Conservation (phyloP, 2,888 invertebrate genomes). For the Strigamia crassipes region DNA sequence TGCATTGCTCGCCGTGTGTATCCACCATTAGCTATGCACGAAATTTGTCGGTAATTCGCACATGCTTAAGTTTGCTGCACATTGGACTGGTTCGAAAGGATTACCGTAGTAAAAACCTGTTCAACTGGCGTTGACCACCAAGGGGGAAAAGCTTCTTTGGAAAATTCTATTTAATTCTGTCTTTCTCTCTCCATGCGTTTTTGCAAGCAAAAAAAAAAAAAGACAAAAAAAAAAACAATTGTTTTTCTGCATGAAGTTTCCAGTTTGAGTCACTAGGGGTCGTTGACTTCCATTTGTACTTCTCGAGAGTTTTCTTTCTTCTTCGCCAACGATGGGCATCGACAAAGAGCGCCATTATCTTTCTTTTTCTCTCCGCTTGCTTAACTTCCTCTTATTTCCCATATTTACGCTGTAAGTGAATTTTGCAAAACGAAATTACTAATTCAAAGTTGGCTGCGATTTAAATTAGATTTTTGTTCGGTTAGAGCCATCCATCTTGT, state of each 20-base stretch:
- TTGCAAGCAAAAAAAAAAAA: too few relatives aligned
- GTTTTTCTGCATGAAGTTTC: background rate
- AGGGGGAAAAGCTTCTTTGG: background rate
- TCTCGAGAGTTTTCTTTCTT: conserved; percentile 15
- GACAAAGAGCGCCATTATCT: background rate
- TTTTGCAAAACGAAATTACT: background rate
- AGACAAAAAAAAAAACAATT: background rate
- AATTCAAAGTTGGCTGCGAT: background rate
- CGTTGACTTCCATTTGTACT: conserved; percentile 1
- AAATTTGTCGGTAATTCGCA: too few relatives aligned
- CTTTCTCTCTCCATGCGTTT: too few relatives aligned
- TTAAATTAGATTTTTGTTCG: background rate
- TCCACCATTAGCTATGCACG: too few relatives aligned
- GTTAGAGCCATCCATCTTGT: conserved; percentile 25
- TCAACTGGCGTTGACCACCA: too few relatives aligned
- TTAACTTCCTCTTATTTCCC: background rate
- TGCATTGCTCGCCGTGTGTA: too few relatives aligned
- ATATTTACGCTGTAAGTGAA: background rate
- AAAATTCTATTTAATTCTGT: background rate
- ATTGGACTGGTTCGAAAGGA: too few relatives aligned
- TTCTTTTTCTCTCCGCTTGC: conserved; percentile 13
- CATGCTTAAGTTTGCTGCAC: too few relatives aligned
- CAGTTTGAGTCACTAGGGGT: background rate
- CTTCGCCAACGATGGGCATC: conserved; percentile 24
- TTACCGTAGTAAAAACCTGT: too few relatives aligned